A percentile compares a stretch with the other conserved stretches of the same genome.
These are phyloP conservation scores for Iguana delicatissima DNA, from an alignment of 2,797 vertebrate genomes.

Conservation along the genomic window DNA sequence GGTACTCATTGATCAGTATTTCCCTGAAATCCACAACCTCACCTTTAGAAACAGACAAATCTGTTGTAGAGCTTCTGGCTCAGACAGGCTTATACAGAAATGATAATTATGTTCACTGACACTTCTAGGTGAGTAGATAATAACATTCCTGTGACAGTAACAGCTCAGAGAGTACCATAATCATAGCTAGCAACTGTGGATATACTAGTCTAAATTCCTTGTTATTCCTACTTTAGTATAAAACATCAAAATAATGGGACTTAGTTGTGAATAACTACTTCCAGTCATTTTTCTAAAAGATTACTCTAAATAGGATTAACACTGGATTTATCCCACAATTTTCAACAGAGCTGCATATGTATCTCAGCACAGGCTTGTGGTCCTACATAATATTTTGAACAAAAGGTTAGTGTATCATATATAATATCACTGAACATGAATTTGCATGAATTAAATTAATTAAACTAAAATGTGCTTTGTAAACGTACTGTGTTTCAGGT, in stretches of 20 bases:
- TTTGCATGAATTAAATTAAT: neutral
- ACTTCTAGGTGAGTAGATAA: neutral
- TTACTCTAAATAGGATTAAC: no score
- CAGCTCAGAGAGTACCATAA: neutral
- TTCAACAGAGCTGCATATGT: neutral
- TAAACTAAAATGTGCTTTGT: neutral
- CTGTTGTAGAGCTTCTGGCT: neutral
- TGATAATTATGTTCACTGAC: neutral
- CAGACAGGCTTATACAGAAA: neutral
- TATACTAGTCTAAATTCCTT: neutral
- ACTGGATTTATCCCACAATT: neutral
- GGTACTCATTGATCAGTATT: no score
- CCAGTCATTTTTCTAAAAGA: no score
- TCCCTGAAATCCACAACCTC: neutral
- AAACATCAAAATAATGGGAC: no score
- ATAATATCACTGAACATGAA: neutral
- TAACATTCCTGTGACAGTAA: neutral
- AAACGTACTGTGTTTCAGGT: neutral
- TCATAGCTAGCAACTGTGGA: neutral
- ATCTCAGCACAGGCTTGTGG: no score
- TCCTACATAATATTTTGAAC: neutral
- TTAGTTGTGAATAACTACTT: no score
- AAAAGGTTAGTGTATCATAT: neutral
- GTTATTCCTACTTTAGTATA: no score
- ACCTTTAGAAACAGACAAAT: neutral